These are phyloP conservation scores for Oligia strigilis DNA, from an alignment of 2,888 invertebrate species.

Conservation along the genomic window DNA sequence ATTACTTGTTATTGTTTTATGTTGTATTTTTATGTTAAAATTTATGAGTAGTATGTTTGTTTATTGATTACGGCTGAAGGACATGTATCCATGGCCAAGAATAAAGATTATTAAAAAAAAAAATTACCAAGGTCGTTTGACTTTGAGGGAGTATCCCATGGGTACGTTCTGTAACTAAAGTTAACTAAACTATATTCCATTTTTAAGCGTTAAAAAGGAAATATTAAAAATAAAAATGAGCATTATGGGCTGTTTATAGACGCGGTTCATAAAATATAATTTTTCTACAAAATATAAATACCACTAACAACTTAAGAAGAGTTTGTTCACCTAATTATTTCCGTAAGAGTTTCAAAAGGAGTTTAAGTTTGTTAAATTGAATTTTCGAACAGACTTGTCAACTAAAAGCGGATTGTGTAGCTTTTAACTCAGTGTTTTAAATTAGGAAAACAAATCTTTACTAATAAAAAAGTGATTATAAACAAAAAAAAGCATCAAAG, in stretches of 20 bases:
- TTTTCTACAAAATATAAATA: background rate
- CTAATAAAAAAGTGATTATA: background rate
- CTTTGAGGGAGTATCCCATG: background rate
- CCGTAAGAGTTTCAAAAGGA: background rate
- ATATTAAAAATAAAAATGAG: background rate
- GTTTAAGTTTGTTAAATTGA: background rate
- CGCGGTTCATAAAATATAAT: accelerated
- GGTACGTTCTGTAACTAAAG: constrained; percentile 13
- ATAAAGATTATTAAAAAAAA: no score
- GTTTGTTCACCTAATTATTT: background rate
- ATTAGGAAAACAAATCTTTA: constrained; percentile 16
- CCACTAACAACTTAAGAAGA: accelerated
- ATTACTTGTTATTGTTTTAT: no score
- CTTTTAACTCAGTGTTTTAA: background rate
- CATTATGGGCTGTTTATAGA: no score
- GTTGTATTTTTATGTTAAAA: no score
- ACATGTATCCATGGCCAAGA: no score
- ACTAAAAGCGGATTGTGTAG: background rate
- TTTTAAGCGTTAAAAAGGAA: background rate
- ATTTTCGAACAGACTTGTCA: constrained; percentile 18
- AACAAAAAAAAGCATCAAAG: constrained; percentile 5
- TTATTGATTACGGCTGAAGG: no score
- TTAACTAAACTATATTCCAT: background rate
- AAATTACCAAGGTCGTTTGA: constrained; percentile 11
- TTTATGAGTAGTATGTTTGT: no score